phyloP scores from a whole-genome alignment of 1,140 invertebrate species.

The Ctenoplectra terminalis region DNA sequence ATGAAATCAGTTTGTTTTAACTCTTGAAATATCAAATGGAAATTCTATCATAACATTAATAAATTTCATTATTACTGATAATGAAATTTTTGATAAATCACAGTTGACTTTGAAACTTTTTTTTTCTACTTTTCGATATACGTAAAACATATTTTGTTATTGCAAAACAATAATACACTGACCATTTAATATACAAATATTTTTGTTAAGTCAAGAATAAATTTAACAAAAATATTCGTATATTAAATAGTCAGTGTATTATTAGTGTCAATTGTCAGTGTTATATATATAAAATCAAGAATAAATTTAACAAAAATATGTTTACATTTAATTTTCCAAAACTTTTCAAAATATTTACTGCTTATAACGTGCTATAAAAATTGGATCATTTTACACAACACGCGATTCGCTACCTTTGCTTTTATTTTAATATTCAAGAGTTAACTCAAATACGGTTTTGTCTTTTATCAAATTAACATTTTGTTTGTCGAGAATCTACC shows the following conservation, averaged over 20 bases:
- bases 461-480: not conserved
- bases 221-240: no score
- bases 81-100: not conserved
- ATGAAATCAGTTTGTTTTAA: constrained; percentile 9
- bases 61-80: not conserved
- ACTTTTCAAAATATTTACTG: not conserved
- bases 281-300: no score
- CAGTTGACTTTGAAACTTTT: no score
- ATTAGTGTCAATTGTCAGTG: no score
- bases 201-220: no score
- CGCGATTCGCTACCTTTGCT: no score
- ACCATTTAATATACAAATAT: no score
- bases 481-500: no score
- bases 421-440: not conserved
- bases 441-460: not conserved
- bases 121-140: no score
- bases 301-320: no score
- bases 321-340: not conserved
- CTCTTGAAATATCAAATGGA: not conserved
- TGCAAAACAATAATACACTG: no score
- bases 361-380: not conserved
- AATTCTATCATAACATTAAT: not conserved
- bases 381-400: not conserved
- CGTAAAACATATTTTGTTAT: not conserved
- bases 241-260: no score